Evolutionary conservation across 2,797 vertebrate genomes (phyloP), one percentile per base, ranked within the genome.

Genomic region (Muscicapa striata): DNA sequence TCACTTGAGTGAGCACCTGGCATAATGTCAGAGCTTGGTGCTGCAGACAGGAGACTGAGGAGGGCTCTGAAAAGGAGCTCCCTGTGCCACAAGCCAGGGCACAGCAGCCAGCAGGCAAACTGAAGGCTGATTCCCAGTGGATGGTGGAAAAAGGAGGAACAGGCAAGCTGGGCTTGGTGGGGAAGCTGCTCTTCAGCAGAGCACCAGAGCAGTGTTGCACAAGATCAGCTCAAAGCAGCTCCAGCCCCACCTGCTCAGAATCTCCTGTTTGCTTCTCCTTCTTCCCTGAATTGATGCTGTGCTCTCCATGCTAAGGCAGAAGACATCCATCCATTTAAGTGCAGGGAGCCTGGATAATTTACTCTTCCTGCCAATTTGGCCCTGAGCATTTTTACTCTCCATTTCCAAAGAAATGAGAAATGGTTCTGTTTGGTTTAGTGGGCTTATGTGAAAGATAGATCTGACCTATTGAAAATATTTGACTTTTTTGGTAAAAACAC

Each of bases 381-480:
- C 87, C 63, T 82, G 77, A 87, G 89, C 85, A 61, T 61, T 96
- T 94, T 84, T 80, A 86, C 49, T 93, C 83, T 84, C 87, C 51
- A 84, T 92, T 94, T 94, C 83, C 85, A 90, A 84, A 86, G 76
- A 87, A 96, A 93, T 87, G 85, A 95, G 87, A 91, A 95, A 94
- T 87, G 83, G 87, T 89, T 93, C 85, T 93, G 80, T 93, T 95
- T 92, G 92, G 90, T 92, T 94, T 89, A 95, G 88, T 2, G 0
- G 81, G 63, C 68, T 91, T 80, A 70, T 26, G 68, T 74, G 88
- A 95, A 93, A 95, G 90, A 97, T 64, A 93, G 95, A 96, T 90
- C 70, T 96, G 95, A 95, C 88, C 84, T 95, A 94, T 54, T 68
- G 93, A 90, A 95, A 97, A 94, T 87, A 94, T 91, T 90, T 90